Percentiles rank a stretch among this genome's conserved stretches.
Evolutionary conservation across 2,888 invertebrate genomes (phyloP).

Genomic region (Zygogramma bicolorata): DNA sequence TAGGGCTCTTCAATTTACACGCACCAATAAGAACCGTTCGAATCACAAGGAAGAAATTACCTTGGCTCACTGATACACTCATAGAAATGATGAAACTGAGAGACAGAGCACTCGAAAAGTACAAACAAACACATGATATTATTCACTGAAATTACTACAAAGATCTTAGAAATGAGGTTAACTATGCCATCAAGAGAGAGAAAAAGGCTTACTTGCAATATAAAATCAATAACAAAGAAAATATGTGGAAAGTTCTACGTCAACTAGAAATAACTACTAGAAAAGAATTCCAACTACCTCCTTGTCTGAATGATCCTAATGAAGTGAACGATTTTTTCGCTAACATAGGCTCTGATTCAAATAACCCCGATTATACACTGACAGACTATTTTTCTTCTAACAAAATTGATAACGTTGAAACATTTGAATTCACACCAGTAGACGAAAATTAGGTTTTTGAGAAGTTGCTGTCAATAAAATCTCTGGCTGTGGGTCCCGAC

Average conservation of each 20-base stretch:
- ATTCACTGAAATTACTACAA: too few relatives aligned
- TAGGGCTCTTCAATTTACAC: background rate
- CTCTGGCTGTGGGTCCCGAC: background rate
- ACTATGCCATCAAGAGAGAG: constrained; percentile 1
- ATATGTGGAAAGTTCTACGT: background rate
- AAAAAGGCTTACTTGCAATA: constrained; percentile 4
- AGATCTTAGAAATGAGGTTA: too few relatives aligned
- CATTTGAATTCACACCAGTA: background rate
- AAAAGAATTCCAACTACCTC: background rate
- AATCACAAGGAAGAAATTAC: background rate
- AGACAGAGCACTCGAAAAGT: constrained; percentile 2
- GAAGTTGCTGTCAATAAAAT: background rate
- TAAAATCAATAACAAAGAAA: background rate
- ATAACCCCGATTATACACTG: background rate
- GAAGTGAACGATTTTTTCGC: constrained; percentile 2
- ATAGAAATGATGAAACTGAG: constrained; percentile 5
- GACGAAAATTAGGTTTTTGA: background rate
- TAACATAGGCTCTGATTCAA: background rate
- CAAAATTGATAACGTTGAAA: background rate
- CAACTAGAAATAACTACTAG: background rate
- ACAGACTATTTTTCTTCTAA: background rate
- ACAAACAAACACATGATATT: background rate
- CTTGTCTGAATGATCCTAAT: background rate
- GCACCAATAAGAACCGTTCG: background rate
- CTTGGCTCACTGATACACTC: constrained; percentile 2